Conservation (phyloP, 2,888 invertebrate genomes). For the Harmothoe impar region DNA sequence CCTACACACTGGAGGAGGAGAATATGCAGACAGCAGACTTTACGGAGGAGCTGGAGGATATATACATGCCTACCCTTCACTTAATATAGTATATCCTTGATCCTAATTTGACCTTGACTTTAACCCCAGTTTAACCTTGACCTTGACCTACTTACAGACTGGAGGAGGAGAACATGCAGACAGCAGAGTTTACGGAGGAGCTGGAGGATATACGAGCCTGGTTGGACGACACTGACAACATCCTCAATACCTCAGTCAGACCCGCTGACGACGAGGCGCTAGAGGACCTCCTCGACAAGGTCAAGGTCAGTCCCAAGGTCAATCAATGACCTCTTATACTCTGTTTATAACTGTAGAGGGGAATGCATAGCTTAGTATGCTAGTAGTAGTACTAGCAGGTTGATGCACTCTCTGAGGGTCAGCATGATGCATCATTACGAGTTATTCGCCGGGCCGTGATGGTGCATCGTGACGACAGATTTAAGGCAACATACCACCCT, state of each 20-base stretch:
- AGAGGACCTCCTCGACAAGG: conserved; percentile 86
- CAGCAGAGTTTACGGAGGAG: conserved; percentile 80
- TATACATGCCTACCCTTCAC: too few relatives aligned
- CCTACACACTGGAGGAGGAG: conserved; percentile 72
- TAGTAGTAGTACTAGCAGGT: too few relatives aligned
- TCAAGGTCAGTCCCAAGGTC: conserved; percentile 75
- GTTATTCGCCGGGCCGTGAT: too few relatives aligned
- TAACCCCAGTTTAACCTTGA: neutral
- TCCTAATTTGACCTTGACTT: too few relatives aligned
- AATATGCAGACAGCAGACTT: conserved; percentile 80
- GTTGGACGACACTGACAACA: conserved; percentile 84
- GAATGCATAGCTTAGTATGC: too few relatives aligned
- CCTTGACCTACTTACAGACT: conserved; percentile 61
- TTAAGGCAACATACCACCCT: too few relatives aligned
- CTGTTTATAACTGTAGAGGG: too few relatives aligned
- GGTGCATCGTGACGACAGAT: too few relatives aligned
- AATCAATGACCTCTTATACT: neutral
- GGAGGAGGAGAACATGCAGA: conserved; percentile 76
- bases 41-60: conserved; percentile 82
- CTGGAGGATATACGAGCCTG: conserved; percentile 83
- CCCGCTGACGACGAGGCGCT: conserved; percentile 88
- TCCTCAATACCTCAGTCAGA: conserved; percentile 87
- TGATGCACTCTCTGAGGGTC: too few relatives aligned
- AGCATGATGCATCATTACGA: too few relatives aligned
- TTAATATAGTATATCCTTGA: too few relatives aligned